Percentiles rank a stretch among this genome's conserved stretches.
Conservation (phyloP, 2,888 invertebrate genomes). For the Stenurella melanura region DNA sequence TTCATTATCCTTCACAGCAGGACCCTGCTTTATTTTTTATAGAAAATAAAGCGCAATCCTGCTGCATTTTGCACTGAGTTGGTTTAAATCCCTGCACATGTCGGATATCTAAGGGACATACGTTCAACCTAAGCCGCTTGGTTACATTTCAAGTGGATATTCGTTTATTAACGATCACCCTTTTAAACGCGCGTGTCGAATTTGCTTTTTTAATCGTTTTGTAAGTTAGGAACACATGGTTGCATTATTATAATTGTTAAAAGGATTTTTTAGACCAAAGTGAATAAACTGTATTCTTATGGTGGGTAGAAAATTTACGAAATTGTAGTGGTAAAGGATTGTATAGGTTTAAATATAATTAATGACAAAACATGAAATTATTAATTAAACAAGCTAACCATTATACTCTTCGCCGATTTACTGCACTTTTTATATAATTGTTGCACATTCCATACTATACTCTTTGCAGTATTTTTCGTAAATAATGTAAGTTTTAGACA, state of each 20-base stretch:
- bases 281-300: neutral
- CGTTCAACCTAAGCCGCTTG: constrained; percentile 47
- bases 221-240: constrained; percentile 63
- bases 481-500: no score
- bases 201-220: constrained; percentile 64
- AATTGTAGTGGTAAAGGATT: neutral
- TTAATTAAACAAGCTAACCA: no score
- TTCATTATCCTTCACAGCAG: constrained; percentile 24
- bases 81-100: constrained; percentile 39
- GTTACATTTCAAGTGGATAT: constrained; percentile 48
- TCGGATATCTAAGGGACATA: constrained; percentile 38
- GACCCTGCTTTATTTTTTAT: constrained; percentile 17
- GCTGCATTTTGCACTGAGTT: constrained; percentile 38
- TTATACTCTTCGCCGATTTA: no score
- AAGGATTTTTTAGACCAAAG: constrained; percentile 35
- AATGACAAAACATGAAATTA: no score
- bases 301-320: neutral
- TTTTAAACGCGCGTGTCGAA: constrained; percentile 63
- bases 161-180: constrained; percentile 51
- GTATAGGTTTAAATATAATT: no score
- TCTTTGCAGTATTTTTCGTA: no score
- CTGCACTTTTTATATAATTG: no score
- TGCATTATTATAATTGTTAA: constrained; percentile 61
- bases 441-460: no score
- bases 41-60: constrained; percentile 23